Base-by-base conservation (phyloP, 2,113 vertebrate genomes). In the Copsychus sechellarum region DNA sequence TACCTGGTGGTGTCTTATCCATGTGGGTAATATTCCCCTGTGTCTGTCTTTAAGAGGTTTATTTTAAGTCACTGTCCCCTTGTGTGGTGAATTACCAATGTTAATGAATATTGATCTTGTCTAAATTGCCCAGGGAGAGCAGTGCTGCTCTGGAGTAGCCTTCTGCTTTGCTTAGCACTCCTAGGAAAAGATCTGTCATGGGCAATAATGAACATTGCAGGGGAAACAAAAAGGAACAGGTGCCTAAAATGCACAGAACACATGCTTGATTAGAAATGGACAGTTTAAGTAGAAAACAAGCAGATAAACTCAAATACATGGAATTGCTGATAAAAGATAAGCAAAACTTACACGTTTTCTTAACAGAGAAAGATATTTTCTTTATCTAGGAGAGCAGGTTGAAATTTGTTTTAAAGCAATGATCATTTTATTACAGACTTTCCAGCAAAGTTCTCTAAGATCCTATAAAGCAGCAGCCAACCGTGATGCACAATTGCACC, bases 91-190 rank as follows among this genome's bases (percentile, higher is more conserved):
- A 92, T 97, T 96, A 93, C 84, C 78, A 38, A 61, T 80, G 54
- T 58, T 96, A 96, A 96, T 90, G 88, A 96, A 88, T 93, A 94
- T 81, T 78, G 92, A 96, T 97, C 86, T 81, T 2, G 0, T 83
- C 71, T 91, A 64, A 96, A 83, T 90, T 83, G 81, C 50, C 88
- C 29, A 78, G 76, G 45, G 87, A 90, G 58, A 97, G 92, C 42
- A 80, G 23, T 57, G 81, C 60, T 95, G 43, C 66, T 93, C 58
- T 92, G 86, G 67, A 95, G 96, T 47, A 90, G 69, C 64, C 65
- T 82, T 82, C 88, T 95, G 62, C 86, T 66, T 81, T 85, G 29
- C 84, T 92, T 96, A 96, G 88, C 90, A 93, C 81, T n/a, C 86
- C 72, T 60, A 95, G 90, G 92, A 93, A 93, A 92, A 54, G 45